Evolutionary conservation across 30 jellyfish, hydroid and myxozoan species (phyloP).

Genomic region (Morbakka virulenta): DNA sequence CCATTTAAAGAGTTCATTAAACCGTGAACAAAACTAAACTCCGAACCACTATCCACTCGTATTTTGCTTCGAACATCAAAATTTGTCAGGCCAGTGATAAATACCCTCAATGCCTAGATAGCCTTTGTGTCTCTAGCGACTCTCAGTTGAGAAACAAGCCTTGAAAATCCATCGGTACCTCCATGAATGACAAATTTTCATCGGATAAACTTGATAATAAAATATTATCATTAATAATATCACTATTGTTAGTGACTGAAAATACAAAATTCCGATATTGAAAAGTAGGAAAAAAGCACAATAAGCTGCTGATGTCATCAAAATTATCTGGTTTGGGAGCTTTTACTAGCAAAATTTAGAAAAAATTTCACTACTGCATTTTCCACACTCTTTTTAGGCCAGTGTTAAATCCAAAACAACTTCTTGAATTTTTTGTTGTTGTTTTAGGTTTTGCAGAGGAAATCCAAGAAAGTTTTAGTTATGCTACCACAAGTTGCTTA

Average conservation of each 20-base stretch:
- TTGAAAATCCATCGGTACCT: slow-evolving; percentile 21
- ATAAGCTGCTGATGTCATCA: too few relatives aligned
- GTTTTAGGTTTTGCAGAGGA: too few relatives aligned
- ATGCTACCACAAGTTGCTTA: too few relatives aligned
- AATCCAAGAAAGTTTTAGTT: too few relatives aligned
- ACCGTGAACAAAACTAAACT: background rate
- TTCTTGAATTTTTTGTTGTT: too few relatives aligned
- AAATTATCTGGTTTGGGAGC: too few relatives aligned
- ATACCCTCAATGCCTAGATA: background rate
- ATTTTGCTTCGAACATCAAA: slow-evolving; percentile 32
- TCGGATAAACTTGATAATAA: slow-evolving; percentile 11
- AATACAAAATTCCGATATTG: too few relatives aligned
- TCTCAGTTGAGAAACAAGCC: slow-evolving; percentile 9
- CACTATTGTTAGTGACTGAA: background rate
- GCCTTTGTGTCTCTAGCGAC: slow-evolving; percentile 20
- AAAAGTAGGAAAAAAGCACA: too few relatives aligned
- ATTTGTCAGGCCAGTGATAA: slow-evolving; percentile 5
- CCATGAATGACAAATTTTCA: slow-evolving; percentile 38
- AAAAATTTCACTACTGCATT: too few relatives aligned
- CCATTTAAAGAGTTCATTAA: slow-evolving; percentile 18
- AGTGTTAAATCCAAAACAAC: too few relatives aligned
- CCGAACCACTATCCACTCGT: slow-evolving; percentile 26
- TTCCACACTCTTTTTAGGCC: too few relatives aligned
- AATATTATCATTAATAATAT: background rate
- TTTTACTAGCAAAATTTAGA: too few relatives aligned